These are phyloP conservation scores for Idaea dimidiata DNA, from an alignment of 2,888 invertebrate species.

Conservation along the genomic window DNA sequence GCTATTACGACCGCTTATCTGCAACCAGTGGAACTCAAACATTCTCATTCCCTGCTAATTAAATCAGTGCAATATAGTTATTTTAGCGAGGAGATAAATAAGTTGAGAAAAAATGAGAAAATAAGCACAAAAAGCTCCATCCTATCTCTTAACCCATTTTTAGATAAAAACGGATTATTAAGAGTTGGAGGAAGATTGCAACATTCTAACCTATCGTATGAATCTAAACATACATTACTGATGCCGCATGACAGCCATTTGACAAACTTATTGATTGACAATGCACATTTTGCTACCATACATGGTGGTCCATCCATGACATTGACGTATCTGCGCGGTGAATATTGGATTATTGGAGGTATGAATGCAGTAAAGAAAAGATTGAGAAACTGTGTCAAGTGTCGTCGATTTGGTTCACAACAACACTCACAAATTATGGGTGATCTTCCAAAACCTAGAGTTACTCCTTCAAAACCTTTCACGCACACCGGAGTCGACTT, in stretches of 20 bases:
- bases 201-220: conserved; percentile 1
- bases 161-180: conserved; percentile 6
- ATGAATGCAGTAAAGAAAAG: conserved; percentile 1
- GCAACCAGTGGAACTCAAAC: conserved; percentile 9
- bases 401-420: background rate
- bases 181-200: conserved; percentile 7
- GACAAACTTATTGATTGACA: background rate
- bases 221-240: background rate
- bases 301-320: background rate
- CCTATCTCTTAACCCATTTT: conserved; percentile 11
- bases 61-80: conserved; percentile 16
- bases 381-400: background rate
- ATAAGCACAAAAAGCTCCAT: conserved; percentile 16
- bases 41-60: conserved; percentile 16
- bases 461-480: conserved; percentile 14
- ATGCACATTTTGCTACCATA: background rate
- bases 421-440: conserved; percentile 10
- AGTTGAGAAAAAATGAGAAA: conserved; percentile 14
- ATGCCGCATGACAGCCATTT: background rate
- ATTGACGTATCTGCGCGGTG: background rate
- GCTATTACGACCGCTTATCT: conserved; percentile 7
- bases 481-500: conserved; percentile 16
- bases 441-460: conserved; percentile 12
- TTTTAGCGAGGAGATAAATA: conserved; percentile 18
- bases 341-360: background rate